Base-by-base conservation (phyloP, 2,797 vertebrate genomes). In the Pangasius larnaudii region DNA sequence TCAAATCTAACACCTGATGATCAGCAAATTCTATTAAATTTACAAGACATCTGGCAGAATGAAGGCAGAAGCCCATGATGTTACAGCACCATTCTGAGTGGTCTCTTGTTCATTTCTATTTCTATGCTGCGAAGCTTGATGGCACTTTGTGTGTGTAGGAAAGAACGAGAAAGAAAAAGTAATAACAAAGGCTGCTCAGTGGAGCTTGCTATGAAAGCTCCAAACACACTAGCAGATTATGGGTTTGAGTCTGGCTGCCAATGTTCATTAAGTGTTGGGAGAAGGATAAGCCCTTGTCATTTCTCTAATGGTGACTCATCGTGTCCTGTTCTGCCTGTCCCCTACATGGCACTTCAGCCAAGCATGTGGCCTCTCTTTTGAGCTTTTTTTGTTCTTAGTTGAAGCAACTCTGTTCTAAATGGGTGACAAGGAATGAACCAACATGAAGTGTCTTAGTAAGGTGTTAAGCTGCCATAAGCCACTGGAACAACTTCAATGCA, bases 161-260 rank as follows among this genome's bases (percentile, higher is more conserved):
- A 72, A 85, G 85, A 89, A 85, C 85, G 67, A 86, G 63, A 86
- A 84, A 90, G 67, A 63, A 87, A 83, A 83, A 86, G 91, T 85
- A 89, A 89, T 84, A 86, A 86, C 91, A 92, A 91, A 90, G 88
- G 86, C 89, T 93, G 89, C 85, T 90, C 90, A 91, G 81, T 92
- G 91, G 91, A 89, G 90, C 91, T 91, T 91, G 91, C 87, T 90
- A 92, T 91, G 90, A 91, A 88, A 91, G 88, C 87, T 86, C 89
- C 89, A 87, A 88, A 92, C 91, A 91, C 92, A 90, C 92, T 92
- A 92, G 84, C 88, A 92, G 92, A 92, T 93, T 92, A 92, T 92
- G 90, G 88, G 89, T 89, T 89, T 91, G 87, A 89, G 86, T 86
- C 90, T 85, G 87, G 86, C 86, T 91, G 90, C 83, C 87, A 79